Base-by-base conservation (phyloP, 2,113 vertebrate species). In the Siniperca knerii region DNA sequence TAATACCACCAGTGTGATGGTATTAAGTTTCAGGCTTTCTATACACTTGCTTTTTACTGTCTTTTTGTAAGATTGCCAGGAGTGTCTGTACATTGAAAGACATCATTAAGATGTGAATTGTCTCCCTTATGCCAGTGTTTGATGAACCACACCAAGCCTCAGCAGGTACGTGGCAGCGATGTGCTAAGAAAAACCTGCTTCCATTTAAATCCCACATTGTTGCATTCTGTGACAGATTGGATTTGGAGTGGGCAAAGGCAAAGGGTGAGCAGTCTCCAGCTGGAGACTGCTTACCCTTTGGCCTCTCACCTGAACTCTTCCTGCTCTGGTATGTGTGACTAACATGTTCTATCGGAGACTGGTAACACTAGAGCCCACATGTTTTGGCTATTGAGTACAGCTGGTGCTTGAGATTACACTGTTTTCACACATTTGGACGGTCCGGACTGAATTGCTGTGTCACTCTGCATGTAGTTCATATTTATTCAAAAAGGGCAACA, bases 251-350 rank as follows among this genome's bases (percentile, higher is more conserved):
- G 88, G 86, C 62, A 57, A 70, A 52, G 70, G 61, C 33, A 57
- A 70, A 52, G 70, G 61, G 25, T 8, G 40, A 29, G 29, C 29
- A 29, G 29, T 29, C 77, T 94, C 92, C 92, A 93, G 91, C 91
- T 94, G 94, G 92, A 87, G 88, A 69, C 76, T n/a, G 33, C 73
- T 89, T 79, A 83, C 84, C 93, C 86, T 87, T 78, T 89, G 88
- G 85, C 91, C 92, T 74, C 79, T 83, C 82, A 92, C 86, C 88
- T 93, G 92, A 92, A 90, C 92, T 65, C 82, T 70, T 86, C 74
- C 79, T 87, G 77, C 83, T 84, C 83, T 75, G 90, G 90, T 88
- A 94, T 94, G 94, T 93, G 92, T 94, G 94, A 96, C 94, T 93
- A 95, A 92, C 82, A 65, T 75, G 81, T 75, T 84, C 79, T 83